Evolutionary conservation across 1,140 invertebrate species (phyloP), one percentile per base, ranked within the genome.

Genomic region (Drosophila azteca): DNA sequence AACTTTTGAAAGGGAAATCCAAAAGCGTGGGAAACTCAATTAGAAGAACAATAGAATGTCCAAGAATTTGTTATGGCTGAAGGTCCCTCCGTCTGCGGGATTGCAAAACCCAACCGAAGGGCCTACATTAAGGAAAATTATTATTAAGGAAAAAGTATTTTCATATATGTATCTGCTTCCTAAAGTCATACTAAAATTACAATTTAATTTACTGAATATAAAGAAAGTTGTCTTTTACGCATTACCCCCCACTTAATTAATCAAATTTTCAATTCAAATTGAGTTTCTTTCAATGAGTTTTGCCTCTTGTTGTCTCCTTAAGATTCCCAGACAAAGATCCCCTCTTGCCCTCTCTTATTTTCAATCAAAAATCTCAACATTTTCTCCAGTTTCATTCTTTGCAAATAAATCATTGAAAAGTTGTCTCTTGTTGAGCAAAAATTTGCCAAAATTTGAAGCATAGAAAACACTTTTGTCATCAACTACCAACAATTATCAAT

Each of bases 401-500:
- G 22, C 24, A 11, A 6, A 3, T 3, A 35, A 3, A 4, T 39
- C 11, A 11, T 4, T 39, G 11, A 39, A 39, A 39, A 39, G 9
- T 35, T 60, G 11, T 46, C 59, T 6, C 43, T 17, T 73, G 59
- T 72, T 53, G 46, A 51, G 49, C 17, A 83, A 60, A 71, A 45
- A 29, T 55, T 49, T 72, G 9, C 50, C 50, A 43, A 68, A 72
- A 62, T 55, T 50, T 55, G 46, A 39, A 54, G 54, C 48, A 55
- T 44, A 31, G 26, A 31, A 45, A 9, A 17, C 15, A 17, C 3
- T 26, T 29, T 45, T 15, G 29, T 57, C 45, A 53, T 13, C 22
- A 26, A 35, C 53, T n/a, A n/a, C 1, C 17, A 20, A 20, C 17
- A 43, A 45, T 51, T 70, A 69, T 77, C 63, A 63, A 45, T 63